phyloP scores from a whole-genome alignment of 2,888 invertebrate species.

The Leptopilina drosophilae region DNA sequence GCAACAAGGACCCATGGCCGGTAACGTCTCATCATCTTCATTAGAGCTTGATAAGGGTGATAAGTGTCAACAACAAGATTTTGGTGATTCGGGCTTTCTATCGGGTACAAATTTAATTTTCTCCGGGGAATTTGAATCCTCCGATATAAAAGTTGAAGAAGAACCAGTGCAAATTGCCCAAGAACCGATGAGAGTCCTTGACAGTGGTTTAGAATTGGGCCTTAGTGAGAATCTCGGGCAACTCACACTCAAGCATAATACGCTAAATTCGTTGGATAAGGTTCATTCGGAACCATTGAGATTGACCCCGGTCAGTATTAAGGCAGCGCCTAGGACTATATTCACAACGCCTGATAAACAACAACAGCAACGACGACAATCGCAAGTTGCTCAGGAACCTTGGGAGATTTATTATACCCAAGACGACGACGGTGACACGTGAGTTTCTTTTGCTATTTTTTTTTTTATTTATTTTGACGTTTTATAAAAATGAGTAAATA shows the following conservation, averaged over 20 bases:
- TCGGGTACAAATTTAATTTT: conserved; percentile 64
- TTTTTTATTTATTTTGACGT: background rate
- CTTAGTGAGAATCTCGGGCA: conserved; percentile 82
- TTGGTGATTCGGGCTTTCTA: conserved; percentile 71
- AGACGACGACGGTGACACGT: conserved; percentile 93
- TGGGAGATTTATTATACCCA: conserved; percentile 86
- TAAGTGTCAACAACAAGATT: conserved; percentile 46
- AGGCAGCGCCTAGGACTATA: conserved; percentile 31
- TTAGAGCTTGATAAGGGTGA: conserved; percentile 11
- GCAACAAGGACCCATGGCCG: conserved; percentile 13
- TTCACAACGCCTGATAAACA: background rate
- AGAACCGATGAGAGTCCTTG: conserved; percentile 70
- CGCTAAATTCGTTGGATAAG: conserved; percentile 57
- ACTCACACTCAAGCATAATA: conserved; percentile 78
- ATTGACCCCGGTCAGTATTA: conserved; percentile 58
- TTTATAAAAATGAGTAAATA: background rate
- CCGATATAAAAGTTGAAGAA: background rate
- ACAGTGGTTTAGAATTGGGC: conserved; percentile 83
- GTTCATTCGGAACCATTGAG: conserved; percentile 63
- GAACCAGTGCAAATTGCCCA: background rate
- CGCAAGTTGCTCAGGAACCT: conserved; percentile 67
- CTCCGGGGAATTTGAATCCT: conserved; percentile 52
- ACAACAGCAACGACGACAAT: background rate
- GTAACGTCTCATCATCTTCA: conserved; percentile 1
- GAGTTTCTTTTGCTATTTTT: conserved; percentile 77